Conservation (phyloP, 37 sponge, comb jelly and placozoan species). For the Cliona cf. orientalis region DNA sequence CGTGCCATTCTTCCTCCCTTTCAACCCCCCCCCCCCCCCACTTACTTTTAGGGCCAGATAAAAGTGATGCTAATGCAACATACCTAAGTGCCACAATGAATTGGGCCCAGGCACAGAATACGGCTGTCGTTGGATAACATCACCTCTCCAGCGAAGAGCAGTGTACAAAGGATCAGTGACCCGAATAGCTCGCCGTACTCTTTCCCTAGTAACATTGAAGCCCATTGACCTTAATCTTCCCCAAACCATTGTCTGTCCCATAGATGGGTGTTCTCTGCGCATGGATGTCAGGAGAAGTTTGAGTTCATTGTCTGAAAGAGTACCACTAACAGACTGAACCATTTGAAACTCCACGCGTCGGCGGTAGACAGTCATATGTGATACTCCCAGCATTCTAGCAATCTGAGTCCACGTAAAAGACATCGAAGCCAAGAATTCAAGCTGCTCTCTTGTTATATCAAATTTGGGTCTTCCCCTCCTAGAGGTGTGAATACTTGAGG, state of each 20-base stretch:
- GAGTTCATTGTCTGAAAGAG: constrained; percentile 9
- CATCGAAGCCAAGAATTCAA: constrained; percentile 40
- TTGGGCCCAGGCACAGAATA: constrained; percentile 65
- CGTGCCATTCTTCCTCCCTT: too few relatives aligned
- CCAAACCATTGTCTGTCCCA: constrained; percentile 49
- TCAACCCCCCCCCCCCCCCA: too few relatives aligned
- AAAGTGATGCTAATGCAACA: neutral
- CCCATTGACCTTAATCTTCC: constrained; percentile 29
- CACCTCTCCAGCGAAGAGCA: constrained; percentile 43
- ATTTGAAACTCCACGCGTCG: constrained; percentile 39
- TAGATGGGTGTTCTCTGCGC: constrained; percentile 6
- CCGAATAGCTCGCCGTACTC: constrained; percentile 30
- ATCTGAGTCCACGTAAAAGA: constrained; percentile 57
- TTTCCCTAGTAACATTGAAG: constrained; percentile 27
- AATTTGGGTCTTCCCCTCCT: neutral
- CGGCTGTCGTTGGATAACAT: constrained; percentile 16
- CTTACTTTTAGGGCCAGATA: neutral
- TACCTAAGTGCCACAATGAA: constrained; percentile 78
- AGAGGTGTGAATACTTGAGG: too few relatives aligned
- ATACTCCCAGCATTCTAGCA: constrained; percentile 44
- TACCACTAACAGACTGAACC: neutral
- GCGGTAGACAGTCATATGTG: constrained; percentile 49
- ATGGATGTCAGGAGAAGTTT: neutral
- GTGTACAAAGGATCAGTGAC: constrained; percentile 42
- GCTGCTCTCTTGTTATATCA: constrained; percentile 38